phyloP scores from a whole-genome alignment of 2,113 vertebrate genomes.

The cat (Felis catus) region F.catus_Fca126_mat1.0 CM031415.1:204717501-204718000 shows the following conservation, averaged over 20 bases:
- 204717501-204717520: not conserved
- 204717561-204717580: not conserved
- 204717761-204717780: not conserved
- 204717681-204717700: not conserved
- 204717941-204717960: slow-evolving; percentile 47
- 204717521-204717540: not conserved
- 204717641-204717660: not conserved
- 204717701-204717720: not conserved
- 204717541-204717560: not conserved
- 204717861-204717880: not conserved
- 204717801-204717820: not conserved
- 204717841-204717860: not conserved
- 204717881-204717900: not conserved
- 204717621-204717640: not conserved
- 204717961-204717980: not conserved
- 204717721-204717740: not conserved
- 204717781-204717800: not conserved
- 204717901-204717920: slow-evolving; percentile 22
- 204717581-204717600: not conserved
- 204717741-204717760: not conserved
- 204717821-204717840: not conserved
- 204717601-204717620: not conserved
- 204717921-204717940: not conserved
- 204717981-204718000: not conserved
- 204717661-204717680: not conserved